These are phyloP conservation scores for Leptoclinus maculatus DNA, from an alignment of 2,797 vertebrate genomes.

Conservation along the genomic window DNA sequence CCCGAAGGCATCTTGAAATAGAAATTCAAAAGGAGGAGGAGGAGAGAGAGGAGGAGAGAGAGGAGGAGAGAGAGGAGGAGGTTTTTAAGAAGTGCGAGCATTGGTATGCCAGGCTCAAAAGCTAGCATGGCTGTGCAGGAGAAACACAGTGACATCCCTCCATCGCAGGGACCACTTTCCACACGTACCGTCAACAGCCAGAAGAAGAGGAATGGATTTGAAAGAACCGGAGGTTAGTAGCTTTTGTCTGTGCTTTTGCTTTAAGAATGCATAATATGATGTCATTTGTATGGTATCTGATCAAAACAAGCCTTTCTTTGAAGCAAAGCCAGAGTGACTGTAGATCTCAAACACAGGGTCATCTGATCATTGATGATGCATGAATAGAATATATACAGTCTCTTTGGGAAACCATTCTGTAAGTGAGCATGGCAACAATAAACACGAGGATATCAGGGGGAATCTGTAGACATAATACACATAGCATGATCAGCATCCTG, in stretches of 20 bases:
- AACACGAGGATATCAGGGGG: neutral
- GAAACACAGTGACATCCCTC: slow-evolving; percentile 71
- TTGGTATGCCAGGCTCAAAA: slow-evolving; percentile 71
- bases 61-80: slow-evolving; percentile 16
- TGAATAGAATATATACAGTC: neutral
- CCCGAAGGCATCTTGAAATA: slow-evolving; percentile 79
- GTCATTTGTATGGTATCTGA: neutral
- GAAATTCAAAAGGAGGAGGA: slow-evolving; percentile 63
- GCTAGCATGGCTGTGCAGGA: slow-evolving; percentile 79
- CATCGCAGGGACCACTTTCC: slow-evolving; percentile 72
- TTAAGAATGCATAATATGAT: neutral
- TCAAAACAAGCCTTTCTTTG: slow-evolving; percentile 17
- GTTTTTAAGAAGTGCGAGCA: slow-evolving; percentile 54
- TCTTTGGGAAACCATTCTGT: slow-evolving; percentile 6
- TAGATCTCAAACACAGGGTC: slow-evolving; percentile 24
- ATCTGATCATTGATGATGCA: slow-evolving; percentile 51
- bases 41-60: slow-evolving; percentile 2
- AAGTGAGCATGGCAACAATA: neutral
- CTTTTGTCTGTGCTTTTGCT: neutral
- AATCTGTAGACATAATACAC: slow-evolving; percentile 26
- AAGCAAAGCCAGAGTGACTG: slow-evolving; percentile 2
- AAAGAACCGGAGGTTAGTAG: slow-evolving; percentile 59
- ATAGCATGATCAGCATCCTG: slow-evolving; percentile 5
- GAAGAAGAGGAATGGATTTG: slow-evolving; percentile 41
- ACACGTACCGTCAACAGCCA: slow-evolving; percentile 55